phyloP scores from a whole-genome alignment of 2,113 vertebrate species.

The Chinchilla lanigera region DNA sequence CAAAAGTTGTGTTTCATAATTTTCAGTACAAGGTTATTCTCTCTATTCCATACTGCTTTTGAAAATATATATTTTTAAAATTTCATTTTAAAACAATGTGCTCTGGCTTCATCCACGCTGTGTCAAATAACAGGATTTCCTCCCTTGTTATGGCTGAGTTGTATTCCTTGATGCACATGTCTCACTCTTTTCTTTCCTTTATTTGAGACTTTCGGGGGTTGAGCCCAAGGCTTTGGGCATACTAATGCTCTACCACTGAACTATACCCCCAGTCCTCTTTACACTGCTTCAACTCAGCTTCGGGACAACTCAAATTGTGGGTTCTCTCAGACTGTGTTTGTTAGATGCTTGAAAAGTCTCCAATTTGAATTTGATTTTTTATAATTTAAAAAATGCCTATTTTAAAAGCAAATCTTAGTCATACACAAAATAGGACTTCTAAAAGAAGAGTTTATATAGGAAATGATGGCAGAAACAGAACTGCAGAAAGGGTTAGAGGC shows the following conservation, averaged over 20 bases:
- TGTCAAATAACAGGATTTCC: background rate
- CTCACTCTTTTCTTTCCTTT: background rate
- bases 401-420: conserved; percentile 6
- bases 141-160: background rate
- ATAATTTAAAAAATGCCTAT: background rate
- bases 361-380: conserved; percentile 40
- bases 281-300: background rate
- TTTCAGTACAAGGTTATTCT: background rate
- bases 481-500: background rate
- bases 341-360: background rate
- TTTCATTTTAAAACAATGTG: background rate
- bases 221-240: background rate
- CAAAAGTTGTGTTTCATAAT: background rate
- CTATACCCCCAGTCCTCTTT: background rate
- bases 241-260: background rate
- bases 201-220: background rate
- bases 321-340: background rate
- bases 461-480: background rate
- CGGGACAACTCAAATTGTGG: background rate
- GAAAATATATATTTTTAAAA: background rate
- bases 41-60: background rate
- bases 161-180: no score
- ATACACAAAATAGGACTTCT: background rate
- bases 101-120: background rate
- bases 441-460: background rate